Percentiles rank a stretch among this genome's conserved stretches.
phyloP scores from a whole-genome alignment of 2,113 vertebrate species.

The Gila orcuttii region DNA sequence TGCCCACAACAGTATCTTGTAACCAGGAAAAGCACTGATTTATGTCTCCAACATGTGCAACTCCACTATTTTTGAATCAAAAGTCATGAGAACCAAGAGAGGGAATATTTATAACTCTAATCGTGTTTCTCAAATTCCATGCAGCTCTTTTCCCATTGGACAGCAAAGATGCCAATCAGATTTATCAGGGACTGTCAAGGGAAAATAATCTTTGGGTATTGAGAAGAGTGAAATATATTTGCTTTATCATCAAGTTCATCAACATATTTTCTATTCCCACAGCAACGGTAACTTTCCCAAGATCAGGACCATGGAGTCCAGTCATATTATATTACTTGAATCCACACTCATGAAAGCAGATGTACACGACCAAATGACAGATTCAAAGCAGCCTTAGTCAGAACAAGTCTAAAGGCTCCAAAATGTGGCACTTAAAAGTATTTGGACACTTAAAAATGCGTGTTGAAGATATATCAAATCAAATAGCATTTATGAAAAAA shows the following conservation, averaged over 20 bases:
- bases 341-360: neutral
- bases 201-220: conserved; percentile 3
- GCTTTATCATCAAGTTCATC: conserved; percentile 2
- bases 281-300: conserved; percentile 16
- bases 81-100: conserved; percentile 23
- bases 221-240: neutral
- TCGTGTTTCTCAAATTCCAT: neutral
- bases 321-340: conserved; percentile 3
- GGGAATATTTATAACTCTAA: neutral
- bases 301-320: conserved; percentile 21
- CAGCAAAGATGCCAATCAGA: neutral
- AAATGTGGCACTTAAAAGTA: neutral
- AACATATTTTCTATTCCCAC: conserved; percentile 23
- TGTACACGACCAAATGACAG: neutral
- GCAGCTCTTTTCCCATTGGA: conserved; percentile 20
- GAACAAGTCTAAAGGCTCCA: neutral
- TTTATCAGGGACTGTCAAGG: neutral
- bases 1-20: conserved; percentile 22
- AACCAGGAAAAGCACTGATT: conserved; percentile 21
- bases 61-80: neutral
- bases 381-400: neutral
- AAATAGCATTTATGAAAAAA: neutral
- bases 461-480: neutral
- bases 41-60: neutral
- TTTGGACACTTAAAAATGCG: neutral